Conservation (phyloP, 1,140 invertebrate species). For the Aphelenchoides avenae region DNA sequence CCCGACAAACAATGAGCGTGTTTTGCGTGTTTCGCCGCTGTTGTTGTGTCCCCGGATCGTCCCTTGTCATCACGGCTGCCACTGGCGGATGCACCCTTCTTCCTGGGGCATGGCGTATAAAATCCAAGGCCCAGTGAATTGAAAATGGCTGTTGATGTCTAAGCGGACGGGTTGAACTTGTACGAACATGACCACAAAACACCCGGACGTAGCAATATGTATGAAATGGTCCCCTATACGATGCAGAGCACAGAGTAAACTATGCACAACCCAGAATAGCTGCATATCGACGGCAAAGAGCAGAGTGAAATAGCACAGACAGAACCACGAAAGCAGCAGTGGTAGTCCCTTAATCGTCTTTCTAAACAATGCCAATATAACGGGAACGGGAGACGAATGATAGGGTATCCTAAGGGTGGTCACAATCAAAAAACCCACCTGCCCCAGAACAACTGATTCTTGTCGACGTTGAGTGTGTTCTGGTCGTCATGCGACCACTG, state of each 20-base stretch:
- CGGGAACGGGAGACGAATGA: neutral
- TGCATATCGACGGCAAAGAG: conserved; percentile 33
- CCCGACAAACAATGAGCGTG: too few species aligned
- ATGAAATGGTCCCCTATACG: conserved; percentile 31
- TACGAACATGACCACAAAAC: neutral
- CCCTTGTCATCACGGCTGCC: too few species aligned
- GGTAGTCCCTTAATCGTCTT: conserved; percentile 22
- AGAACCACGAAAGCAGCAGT: conserved; percentile 28
- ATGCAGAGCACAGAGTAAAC: conserved; percentile 17
- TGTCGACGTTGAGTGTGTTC: conserved; percentile 8
- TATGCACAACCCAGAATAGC: conserved; percentile 22
- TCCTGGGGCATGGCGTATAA: conserved; percentile 26
- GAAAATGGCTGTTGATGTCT: conserved; percentile 16
- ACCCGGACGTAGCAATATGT: conserved; percentile 21
- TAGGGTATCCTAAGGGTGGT: neutral
- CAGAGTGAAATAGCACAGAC: conserved; percentile 25
- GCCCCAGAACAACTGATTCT: conserved; percentile 26
- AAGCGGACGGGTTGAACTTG: neutral
- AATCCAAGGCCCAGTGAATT: neutral
- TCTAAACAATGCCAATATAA: conserved; percentile 9
- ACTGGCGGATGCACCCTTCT: too few species aligned
- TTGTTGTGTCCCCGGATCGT: too few species aligned
- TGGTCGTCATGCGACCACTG: conserved; percentile 23
- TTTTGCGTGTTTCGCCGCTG: too few species aligned
- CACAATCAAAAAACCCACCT: conserved; percentile 17